Evolutionary conservation across 1,140 invertebrate genomes (phyloP).

Genomic region (Neodiprion pinetum): DNA sequence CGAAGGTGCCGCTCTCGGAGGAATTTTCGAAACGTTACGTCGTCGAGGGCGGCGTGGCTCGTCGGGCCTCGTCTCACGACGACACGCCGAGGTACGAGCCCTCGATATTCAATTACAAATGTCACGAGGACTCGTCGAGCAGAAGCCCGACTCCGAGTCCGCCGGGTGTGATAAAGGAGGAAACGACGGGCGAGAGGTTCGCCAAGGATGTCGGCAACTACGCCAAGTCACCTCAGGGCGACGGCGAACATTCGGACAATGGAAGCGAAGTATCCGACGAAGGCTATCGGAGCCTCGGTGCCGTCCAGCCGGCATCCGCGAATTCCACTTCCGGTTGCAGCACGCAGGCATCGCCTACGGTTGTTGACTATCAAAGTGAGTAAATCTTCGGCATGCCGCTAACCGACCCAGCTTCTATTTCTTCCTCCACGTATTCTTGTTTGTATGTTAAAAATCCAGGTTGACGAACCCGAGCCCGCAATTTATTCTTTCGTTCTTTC

Average conservation of each 20-base stretch:
- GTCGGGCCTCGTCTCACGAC: constrained; percentile 44
- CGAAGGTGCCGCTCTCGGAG: constrained; percentile 47
- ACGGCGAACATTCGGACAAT: constrained; percentile 75
- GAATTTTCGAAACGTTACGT: constrained; percentile 55
- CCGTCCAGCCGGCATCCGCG: constrained; percentile 65
- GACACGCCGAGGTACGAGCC: constrained; percentile 56
- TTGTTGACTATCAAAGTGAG: constrained; percentile 64
- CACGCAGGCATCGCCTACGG: constrained; percentile 49
- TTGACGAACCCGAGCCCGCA: too few relatives aligned
- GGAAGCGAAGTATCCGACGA: constrained; percentile 88
- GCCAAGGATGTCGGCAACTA: constrained; percentile 44
- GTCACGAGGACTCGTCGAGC: constrained; percentile 48
- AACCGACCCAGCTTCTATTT: constrained; percentile 50
- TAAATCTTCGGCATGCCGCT: constrained; percentile 69
- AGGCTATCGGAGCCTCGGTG: constrained; percentile 81
- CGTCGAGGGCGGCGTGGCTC: constrained; percentile 54
- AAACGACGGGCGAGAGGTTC: constrained; percentile 41
- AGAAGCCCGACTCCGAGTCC: constrained; percentile 56
- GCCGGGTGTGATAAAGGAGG: constrained; percentile 47
- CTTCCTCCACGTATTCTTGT: constrained; percentile 22
- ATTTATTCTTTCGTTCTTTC: too few relatives aligned
- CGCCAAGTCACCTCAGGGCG: constrained; percentile 49
- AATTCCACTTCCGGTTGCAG: constrained; percentile 43
- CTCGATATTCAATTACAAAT: constrained; percentile 56
- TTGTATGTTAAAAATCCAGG: background rate